phyloP scores from a whole-genome alignment of 1,140 invertebrate genomes.

The Oreohelix idahoensis region DNA sequence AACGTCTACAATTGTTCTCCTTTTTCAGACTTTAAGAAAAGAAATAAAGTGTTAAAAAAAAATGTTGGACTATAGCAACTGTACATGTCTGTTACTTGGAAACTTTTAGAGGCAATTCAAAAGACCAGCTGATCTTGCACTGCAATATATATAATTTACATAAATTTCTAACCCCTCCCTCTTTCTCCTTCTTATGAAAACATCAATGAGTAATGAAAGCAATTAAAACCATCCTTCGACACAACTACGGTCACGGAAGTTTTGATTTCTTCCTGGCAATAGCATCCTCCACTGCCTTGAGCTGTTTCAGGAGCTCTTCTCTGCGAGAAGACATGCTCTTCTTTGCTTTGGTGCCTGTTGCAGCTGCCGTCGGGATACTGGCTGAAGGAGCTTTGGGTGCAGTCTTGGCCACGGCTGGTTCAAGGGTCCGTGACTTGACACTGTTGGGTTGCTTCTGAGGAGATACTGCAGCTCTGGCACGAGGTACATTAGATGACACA shows the following conservation, averaged over 20 bases:
- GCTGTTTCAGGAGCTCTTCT: conserved; percentile 94
- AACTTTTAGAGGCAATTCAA: neutral
- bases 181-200: no score
- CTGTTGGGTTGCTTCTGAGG: conserved; percentile 19
- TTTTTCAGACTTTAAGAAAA: no score
- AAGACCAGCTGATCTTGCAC: neutral
- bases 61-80: neutral
- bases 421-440: neutral
- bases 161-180: no score
- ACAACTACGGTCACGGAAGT: conserved; percentile 57
- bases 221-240: neutral
- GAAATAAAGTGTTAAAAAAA: no score
- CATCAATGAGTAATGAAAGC: neutral
- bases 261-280: conserved; percentile 96
- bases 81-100: neutral
- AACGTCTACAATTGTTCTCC: no score
- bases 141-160: no score
- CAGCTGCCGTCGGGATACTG: conserved; percentile 63
- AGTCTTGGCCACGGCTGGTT: conserved; percentile 35
- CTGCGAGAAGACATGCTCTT: conserved; percentile 84
- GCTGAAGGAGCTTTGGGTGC: conserved; percentile 40
- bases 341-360: conserved; percentile 77
- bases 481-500: conserved; percentile 8
- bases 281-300: conserved; percentile 98
- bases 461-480: conserved; percentile 3